Evolutionary conservation across 2,797 vertebrate genomes (phyloP), one percentile per base, ranked within the genome.

Genomic region (Salmo trutta): DNA sequence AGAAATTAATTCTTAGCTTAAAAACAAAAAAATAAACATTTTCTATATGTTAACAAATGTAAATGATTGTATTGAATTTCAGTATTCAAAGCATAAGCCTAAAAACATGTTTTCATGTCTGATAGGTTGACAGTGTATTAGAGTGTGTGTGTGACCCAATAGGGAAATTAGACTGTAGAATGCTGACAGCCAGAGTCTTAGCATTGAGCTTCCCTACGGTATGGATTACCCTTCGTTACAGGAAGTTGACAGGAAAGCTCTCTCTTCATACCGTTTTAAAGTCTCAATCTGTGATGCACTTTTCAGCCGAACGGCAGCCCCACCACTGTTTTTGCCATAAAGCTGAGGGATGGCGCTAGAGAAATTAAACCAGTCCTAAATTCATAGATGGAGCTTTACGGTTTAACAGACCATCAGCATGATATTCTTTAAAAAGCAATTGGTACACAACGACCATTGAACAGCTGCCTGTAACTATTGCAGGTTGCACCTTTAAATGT

Each of bases 401-500:
- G 41, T 47, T 8, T 47, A 0, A 47, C 41, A 47, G 41, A 10
- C 41, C 41, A 47, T 47, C 41, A 41, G 41, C 41, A 47, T 47
- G 41, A 47, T 47, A 47, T 47, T 47, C 41, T 47, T 47, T 47
- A 47, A 47, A 10, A 47, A 59, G 54, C 19, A 47, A 47, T 59
- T 59, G 14, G 54, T 19, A 16, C n/a, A 59, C 17, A 59, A 59
- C n/a, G 54, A 7, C 19, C 54, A 59, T 5, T 59, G 54, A 59
- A 59, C 14, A n/a, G 54, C 17, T 59, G 54, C 54, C n/a, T n/a
- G 17, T 59, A 59, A 6, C 19, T n/a, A n/a, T n/a, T 59, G 54
- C 54, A 59, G 54, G 7, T 56, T 56, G 54, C 17, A 59, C 54
- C 54, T 74, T 52, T 54, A 76, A 80, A 73, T 47, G 52, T 56